Conservation (phyloP, 2,888 invertebrate species). For the Allophyes oxyacanthae region DNA sequence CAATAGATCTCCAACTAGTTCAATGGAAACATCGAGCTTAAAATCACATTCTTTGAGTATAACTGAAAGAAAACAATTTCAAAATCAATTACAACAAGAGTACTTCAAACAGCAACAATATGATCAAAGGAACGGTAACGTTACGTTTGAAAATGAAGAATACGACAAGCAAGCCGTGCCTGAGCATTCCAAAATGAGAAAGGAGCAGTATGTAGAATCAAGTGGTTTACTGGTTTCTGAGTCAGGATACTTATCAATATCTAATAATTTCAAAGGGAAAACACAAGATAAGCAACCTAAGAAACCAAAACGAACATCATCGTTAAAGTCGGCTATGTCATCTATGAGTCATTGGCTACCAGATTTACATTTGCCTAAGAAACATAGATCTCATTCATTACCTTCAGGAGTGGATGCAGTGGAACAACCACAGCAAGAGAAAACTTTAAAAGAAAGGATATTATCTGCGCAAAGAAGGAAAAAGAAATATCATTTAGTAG, state of each 20-base stretch:
- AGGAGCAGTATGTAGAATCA: conserved; percentile 84
- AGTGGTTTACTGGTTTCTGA: conserved; percentile 92
- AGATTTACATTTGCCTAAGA: conserved; percentile 93
- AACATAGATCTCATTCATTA: conserved; percentile 94
- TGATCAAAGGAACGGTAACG: conserved; percentile 85
- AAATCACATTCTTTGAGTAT: conserved; percentile 90
- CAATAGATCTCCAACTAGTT: conserved; percentile 90
- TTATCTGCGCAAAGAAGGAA: conserved; percentile 90
- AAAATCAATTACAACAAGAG: conserved; percentile 87
- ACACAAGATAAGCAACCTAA: conserved; percentile 89
- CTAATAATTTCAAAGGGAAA: conserved; percentile 90
- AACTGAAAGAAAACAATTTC: conserved; percentile 87
- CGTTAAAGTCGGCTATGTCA: conserved; percentile 94
- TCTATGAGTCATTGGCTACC: conserved; percentile 95
- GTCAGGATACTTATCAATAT: conserved; percentile 93
- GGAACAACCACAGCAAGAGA: conserved; percentile 85
- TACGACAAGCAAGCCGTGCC: conserved; percentile 73
- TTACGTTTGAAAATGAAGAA: conserved; percentile 76
- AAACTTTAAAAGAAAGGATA: conserved; percentile 83
- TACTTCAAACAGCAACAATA: conserved; percentile 88
- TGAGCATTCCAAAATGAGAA: conserved; percentile 74
- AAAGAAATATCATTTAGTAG: conserved; percentile 94
- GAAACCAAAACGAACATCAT: conserved; percentile 92
- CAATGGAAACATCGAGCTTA: conserved; percentile 88
- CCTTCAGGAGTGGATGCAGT: conserved; percentile 92